These are phyloP conservation scores for Halcyon leucocephala DNA, from an alignment of 2,797 vertebrate species.

Conservation along the genomic window DNA sequence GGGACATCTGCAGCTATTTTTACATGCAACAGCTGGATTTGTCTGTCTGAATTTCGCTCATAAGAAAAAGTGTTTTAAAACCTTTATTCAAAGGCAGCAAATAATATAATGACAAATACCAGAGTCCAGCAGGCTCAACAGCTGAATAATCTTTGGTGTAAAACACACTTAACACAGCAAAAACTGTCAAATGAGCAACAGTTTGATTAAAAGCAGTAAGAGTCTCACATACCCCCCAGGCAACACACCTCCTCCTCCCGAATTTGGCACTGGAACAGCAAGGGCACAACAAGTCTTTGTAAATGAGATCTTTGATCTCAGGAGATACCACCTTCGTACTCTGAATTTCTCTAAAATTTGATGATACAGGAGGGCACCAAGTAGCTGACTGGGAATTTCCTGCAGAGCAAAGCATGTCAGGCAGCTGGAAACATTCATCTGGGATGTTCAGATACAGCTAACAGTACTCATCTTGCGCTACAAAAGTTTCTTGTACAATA, in stretches of 20 bases:
- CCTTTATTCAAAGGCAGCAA: not conserved
- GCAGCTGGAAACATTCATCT: not conserved
- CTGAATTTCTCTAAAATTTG: conserved; percentile 23
- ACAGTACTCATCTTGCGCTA: not conserved
- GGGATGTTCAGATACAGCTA: not conserved
- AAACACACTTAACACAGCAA: not conserved
- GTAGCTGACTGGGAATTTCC: conserved; percentile 9
- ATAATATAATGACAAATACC: conserved; percentile 64
- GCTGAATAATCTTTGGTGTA: not conserved
- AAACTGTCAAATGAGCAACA: conserved; percentile 8
- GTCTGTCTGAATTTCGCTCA: conserved; percentile 75
- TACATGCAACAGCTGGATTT: conserved; percentile 83
- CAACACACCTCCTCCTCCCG: not conserved
- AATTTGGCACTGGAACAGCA: conserved; percentile 9
- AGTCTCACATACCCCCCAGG: not conserved
- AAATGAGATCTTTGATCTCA: conserved; percentile 29
- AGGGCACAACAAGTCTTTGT: conserved; percentile 18
- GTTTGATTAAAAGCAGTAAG: not conserved
- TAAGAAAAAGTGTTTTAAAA: conserved; percentile 61
- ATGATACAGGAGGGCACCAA: not conserved
- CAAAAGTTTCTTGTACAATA: not conserved
- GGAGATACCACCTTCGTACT: not conserved
- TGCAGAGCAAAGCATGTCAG: not conserved
- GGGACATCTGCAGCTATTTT: conserved; percentile 83
- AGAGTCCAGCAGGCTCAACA: conserved; percentile 40